These are phyloP conservation scores for Illadopsis cleaveri DNA, from an alignment of 2,113 vertebrate species.

Conservation along the genomic window DNA sequence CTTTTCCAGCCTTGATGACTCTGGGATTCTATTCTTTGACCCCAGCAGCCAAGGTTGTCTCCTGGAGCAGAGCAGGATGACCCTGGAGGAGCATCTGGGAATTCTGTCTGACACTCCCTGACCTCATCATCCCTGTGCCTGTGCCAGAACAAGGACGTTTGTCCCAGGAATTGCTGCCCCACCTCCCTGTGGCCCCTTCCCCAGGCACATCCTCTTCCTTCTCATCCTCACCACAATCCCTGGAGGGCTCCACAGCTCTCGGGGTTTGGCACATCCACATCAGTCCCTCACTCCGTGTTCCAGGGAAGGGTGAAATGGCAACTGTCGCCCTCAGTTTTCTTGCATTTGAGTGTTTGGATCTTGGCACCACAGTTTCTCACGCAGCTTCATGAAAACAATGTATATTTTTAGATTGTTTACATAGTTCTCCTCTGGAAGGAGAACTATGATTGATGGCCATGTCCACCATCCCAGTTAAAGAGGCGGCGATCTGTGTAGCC, in stretches of 20 bases:
- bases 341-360: no score
- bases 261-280: not conserved
- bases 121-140: not conserved
- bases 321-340: no score
- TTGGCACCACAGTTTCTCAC: no score
- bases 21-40: not conserved
- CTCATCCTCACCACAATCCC: not conserved
- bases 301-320: not conserved
- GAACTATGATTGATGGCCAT: no score
- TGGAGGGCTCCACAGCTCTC: not conserved
- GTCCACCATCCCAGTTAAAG: no score
- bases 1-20: not conserved
- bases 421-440: no score
- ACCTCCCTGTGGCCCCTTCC: not conserved
- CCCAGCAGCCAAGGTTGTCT: not conserved
- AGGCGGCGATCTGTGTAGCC: no score
- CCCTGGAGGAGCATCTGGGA: not conserved
- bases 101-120: not conserved
- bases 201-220: not conserved
- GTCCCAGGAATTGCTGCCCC: not conserved
- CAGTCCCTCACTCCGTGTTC: fast-evolving
- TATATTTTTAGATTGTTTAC: no score
- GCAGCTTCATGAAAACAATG: no score
- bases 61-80: not conserved
- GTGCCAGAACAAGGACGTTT: not conserved